A percentile compares a stretch with the other conserved stretches of the same genome.
These are phyloP conservation scores for Zygogramma bicolorata DNA, from an alignment of 2,888 invertebrate genomes.

Conservation along the genomic window DNA sequence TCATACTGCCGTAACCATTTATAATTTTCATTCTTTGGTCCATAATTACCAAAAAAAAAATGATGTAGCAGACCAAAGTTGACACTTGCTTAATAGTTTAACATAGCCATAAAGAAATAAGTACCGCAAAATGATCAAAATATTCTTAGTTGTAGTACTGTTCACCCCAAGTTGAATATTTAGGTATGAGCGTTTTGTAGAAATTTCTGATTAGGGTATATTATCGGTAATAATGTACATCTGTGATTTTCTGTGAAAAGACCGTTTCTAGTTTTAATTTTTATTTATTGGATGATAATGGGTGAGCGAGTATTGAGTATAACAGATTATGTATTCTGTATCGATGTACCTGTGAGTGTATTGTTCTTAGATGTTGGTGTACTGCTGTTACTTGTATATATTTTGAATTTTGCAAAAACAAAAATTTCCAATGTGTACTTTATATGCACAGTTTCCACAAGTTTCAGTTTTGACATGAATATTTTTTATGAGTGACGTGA, in stretches of 20 bases:
- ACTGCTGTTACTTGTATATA: conserved; percentile 59
- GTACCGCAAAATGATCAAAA: no score
- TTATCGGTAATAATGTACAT: conserved; percentile 56
- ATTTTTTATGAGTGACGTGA: background rate
- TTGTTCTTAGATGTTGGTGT: conserved; percentile 60
- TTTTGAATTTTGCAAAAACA: conserved; percentile 10
- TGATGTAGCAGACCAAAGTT: no score
- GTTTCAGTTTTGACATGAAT: background rate
- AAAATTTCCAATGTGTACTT: conserved; percentile 17
- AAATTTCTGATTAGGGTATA: conserved; percentile 30
- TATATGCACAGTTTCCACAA: background rate
- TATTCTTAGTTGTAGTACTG: no score
- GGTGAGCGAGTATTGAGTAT: conserved; percentile 37
- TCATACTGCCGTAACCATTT: no score
- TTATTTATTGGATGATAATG: conserved; percentile 48
- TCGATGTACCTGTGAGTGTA: conserved; percentile 62
- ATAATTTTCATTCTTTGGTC: no score
- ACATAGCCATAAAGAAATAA: no score
- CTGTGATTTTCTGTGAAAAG: conserved; percentile 60
- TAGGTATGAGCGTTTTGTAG: conserved; percentile 21
- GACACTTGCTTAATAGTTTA: no score
- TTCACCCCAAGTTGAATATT: conserved; percentile 14
- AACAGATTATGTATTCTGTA: conserved; percentile 53
- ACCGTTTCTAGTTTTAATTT: conserved; percentile 52
- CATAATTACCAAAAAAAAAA: no score